Base-by-base conservation (phyloP, 1,140 invertebrate genomes). In the Macrotrachela quadricornifera region DNA sequence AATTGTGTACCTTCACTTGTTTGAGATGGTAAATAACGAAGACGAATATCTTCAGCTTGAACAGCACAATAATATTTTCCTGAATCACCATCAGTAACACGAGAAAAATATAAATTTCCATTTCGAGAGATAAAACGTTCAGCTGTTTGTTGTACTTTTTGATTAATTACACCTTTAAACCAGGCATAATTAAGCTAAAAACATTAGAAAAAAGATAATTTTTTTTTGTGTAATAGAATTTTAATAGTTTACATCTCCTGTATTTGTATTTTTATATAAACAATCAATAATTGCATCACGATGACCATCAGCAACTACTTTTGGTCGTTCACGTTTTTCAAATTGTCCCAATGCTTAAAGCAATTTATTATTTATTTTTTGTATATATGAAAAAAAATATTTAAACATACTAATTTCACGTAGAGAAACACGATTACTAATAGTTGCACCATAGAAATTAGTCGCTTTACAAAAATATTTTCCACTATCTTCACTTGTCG, bases 41-140 rank as follows among this genome's bases (percentile, higher is more conserved):
- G 45, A 18, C 54, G 57, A 1, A 40, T 41, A 48, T 48, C 57
- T 9, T 57, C 78, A 74, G 61, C 80, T 83, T 69, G 86, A 0
- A 92, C 85, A 65, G 81, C 84, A 64, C 90, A 94, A 55, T 82
- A 85, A 67, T 94, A 95, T 57, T 79, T 83, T 1, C 84, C 88
- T 57, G 76, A 71, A 72, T 95, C 90, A 53, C 86, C 85, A 37
- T 79, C 79, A 72, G 91, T 86, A 51, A 94, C 73, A 21, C 84
- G 80, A 21, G 86, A 86, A 63, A 95, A 92, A 63, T 94, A 94
- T 1, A 95, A 71, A 17, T 86, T 81, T 41, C 86, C 87, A 74
- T 92, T 85, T 62, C 80, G 75, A 0, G 87, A 92, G 0, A 91
- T 84, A 73, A 94, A 92, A 0, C 88, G 81, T 71, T 94, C 85